These are phyloP conservation scores for Mus musculus DNA, from an alignment of 2,113 vertebrate genomes.

Conservation along the genomic window GRCm39 chrX:146181001-146181500, in stretches of 20 bases:
- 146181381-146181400: slow-evolving; percentile 30
- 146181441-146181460: not conserved
- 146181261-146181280: not conserved
- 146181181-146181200: not conserved
- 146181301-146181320: not conserved
- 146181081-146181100: not conserved
- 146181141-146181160: not conserved
- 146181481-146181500: slow-evolving; percentile 17
- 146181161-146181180: not conserved
- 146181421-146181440: not conserved
- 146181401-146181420: not conserved
- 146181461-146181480: slow-evolving; percentile 18
- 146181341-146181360: slow-evolving; percentile 12
- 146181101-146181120: not conserved
- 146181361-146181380: not conserved
- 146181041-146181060: slow-evolving; percentile 6
- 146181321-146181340: slow-evolving; percentile 27
- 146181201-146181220: not conserved
- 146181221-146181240: not conserved
- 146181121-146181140: slow-evolving; percentile 7
- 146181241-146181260: not conserved
- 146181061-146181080: not conserved
- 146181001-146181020: slow-evolving; percentile 48
- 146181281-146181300: not conserved
- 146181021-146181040: slow-evolving; percentile 39